phyloP scores from a whole-genome alignment of 2,797 vertebrate species.

The Okamejei kenojei region DNA sequence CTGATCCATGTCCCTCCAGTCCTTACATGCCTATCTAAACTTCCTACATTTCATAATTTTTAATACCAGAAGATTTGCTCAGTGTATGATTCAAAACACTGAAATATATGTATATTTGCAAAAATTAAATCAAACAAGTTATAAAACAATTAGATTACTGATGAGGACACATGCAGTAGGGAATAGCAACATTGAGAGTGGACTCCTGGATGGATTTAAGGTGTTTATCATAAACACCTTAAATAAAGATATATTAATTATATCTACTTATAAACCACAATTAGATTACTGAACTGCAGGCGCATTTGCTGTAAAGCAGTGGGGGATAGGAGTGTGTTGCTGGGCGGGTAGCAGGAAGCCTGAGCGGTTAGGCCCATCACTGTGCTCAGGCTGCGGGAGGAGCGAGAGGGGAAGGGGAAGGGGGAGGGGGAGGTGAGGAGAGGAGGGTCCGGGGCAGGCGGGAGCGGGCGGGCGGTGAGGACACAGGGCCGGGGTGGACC shows the following conservation, averaged over 20 bases:
- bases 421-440: too few species aligned
- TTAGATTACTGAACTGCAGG: too few species aligned
- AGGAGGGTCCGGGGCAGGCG: not conserved
- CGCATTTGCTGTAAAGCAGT: too few species aligned
- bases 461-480: not conserved
- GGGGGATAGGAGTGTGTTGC: too few species aligned
- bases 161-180: not conserved
- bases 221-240: too few species aligned
- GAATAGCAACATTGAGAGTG: not conserved
- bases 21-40: too few species aligned
- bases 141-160: not conserved
- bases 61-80: not conserved
- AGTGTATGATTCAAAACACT: not conserved
- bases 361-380: conserved; percentile 7
- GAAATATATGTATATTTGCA: not conserved
- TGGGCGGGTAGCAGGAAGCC: conserved; percentile 5
- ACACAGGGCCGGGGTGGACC: not conserved
- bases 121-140: not conserved
- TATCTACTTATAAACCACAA: too few species aligned
- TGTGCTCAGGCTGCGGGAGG: not conserved
- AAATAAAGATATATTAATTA: too few species aligned
- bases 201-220: too few species aligned
- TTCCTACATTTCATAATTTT: not conserved
- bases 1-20: too few species aligned
- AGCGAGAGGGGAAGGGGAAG: too few species aligned